Conservation (phyloP, 2,797 vertebrate species). For the Picus viridis region DNA sequence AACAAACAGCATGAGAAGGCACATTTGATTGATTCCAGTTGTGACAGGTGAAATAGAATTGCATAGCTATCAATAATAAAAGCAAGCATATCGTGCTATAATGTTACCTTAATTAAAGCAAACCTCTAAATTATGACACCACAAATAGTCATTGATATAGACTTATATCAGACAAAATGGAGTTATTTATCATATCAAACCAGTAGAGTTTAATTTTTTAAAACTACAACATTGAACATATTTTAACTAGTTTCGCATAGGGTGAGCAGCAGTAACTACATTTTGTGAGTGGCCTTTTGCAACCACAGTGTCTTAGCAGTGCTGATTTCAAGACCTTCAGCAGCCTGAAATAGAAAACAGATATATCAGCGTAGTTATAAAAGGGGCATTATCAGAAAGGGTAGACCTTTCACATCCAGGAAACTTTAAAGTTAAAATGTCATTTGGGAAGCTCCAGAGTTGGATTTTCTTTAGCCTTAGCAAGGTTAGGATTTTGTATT, state of each 20-base stretch:
- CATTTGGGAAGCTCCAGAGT: neutral
- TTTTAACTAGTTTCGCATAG: neutral
- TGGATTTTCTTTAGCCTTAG: neutral
- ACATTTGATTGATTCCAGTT: neutral
- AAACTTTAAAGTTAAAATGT: neutral
- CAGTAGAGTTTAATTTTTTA: neutral
- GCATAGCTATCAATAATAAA: neutral
- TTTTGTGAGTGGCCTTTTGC: neutral
- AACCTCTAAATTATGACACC: neutral
- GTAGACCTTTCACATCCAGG: neutral
- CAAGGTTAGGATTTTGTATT: neutral
- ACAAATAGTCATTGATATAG: neutral
- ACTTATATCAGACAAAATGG: neutral
- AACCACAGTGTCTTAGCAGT: neutral
- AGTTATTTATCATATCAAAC: neutral
- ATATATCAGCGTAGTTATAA: neutral
- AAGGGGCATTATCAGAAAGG: neutral
- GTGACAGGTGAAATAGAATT: neutral
- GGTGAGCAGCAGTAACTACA: neutral
- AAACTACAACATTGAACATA: neutral
- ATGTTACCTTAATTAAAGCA: neutral
- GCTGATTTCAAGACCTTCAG: neutral
- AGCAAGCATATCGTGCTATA: neutral
- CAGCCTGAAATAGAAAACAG: neutral
- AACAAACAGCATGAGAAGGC: neutral